phyloP scores from a whole-genome alignment of 2,888 invertebrate genomes.

The Tiphia femorata region DNA sequence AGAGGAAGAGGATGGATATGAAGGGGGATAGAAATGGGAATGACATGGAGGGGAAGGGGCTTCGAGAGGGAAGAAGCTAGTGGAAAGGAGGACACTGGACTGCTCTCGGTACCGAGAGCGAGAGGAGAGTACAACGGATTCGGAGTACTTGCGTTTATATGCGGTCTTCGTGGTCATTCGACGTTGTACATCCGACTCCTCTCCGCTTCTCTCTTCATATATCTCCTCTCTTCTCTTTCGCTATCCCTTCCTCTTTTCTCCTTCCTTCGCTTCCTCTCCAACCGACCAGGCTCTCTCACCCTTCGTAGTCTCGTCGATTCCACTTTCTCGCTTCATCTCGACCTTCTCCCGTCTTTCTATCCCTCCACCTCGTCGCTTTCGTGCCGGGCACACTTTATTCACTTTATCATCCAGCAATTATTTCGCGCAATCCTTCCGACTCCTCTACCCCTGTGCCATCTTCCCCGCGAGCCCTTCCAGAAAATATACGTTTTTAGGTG shows the following conservation, averaged over 20 bases:
- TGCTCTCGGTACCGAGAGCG: too few relatives aligned
- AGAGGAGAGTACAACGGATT: not conserved
- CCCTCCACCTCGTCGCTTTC: slow-evolving; percentile 34
- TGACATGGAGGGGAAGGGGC: not conserved
- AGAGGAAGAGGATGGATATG: too few relatives aligned
- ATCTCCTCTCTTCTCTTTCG: slow-evolving; percentile 9
- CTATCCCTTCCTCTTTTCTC: not conserved
- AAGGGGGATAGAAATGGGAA: too few relatives aligned
- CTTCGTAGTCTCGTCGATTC: not conserved
- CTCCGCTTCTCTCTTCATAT: slow-evolving; percentile 21
- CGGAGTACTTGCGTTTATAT: slow-evolving; percentile 23
- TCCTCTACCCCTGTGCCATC: slow-evolving; percentile 22
- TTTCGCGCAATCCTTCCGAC: slow-evolving; percentile 34
- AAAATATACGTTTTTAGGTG: slow-evolving; percentile 58
- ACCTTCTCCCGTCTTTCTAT: slow-evolving; percentile 26
- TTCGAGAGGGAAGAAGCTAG: not conserved
- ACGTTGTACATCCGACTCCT: slow-evolving; percentile 25
- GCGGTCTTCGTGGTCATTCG: slow-evolving; percentile 40
- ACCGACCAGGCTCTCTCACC: too few relatives aligned
- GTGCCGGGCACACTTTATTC: slow-evolving; percentile 51
- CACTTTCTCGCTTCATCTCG: slow-evolving; percentile 11
- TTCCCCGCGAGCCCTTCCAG: slow-evolving; percentile 33
- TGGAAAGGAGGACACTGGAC: not conserved
- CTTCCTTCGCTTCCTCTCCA: too few relatives aligned
- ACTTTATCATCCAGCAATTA: slow-evolving; percentile 59